These are phyloP conservation scores for Apus apus DNA, from an alignment of 2,113 vertebrate species.

Conservation along the genomic window DNA sequence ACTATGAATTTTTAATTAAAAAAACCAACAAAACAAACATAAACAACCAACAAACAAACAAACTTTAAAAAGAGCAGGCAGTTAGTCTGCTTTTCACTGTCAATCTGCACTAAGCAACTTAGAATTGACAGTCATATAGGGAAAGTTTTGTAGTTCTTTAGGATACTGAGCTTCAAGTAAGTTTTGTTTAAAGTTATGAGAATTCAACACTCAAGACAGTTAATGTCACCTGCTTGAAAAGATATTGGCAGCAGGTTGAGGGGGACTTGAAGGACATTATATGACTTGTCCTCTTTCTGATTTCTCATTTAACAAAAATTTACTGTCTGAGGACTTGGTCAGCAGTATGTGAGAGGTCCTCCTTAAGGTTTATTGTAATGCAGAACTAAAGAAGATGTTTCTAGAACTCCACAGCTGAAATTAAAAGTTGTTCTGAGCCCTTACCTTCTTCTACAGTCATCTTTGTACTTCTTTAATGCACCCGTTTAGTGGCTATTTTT, in stretches of 20 bases:
- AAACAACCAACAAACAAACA: not conserved
- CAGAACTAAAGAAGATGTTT: not conserved
- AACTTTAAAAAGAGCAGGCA: no score
- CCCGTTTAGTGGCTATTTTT: not conserved
- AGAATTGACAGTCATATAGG: not conserved
- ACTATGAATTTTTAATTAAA: not conserved
- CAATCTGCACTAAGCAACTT: not conserved
- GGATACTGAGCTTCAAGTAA: not conserved
- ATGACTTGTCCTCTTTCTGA: not conserved
- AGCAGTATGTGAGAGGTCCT: not conserved
- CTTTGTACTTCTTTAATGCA: not conserved
- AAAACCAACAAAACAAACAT: not conserved
- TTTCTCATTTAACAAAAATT: not conserved
- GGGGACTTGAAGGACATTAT: not conserved
- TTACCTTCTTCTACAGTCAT: not conserved
- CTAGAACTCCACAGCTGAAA: not conserved
- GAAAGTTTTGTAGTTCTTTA: not conserved
- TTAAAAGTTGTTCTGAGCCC: not conserved
- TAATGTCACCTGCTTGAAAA: not conserved
- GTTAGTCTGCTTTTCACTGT: not conserved
- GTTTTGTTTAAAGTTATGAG: not conserved
- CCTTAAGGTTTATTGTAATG: not conserved
- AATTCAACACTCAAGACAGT: not conserved
- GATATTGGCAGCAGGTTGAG: not conserved
- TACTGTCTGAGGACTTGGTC: not conserved